Conservation (phyloP, 2,797 vertebrate genomes). For the Sebastes alutus region DNA sequence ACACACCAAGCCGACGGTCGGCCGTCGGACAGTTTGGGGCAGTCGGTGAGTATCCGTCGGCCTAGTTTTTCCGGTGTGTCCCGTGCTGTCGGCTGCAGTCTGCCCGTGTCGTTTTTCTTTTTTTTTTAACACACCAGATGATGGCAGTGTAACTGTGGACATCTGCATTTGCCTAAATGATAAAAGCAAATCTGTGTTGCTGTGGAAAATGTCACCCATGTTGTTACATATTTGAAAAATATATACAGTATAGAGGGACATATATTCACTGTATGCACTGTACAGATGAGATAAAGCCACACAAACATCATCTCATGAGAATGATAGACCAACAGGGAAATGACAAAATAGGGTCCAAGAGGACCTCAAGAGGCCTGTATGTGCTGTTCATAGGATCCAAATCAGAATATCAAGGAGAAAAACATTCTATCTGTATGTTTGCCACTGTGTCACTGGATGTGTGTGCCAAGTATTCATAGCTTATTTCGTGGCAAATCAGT, state of each 20-base stretch:
- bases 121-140: slow-evolving; percentile 59
- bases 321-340: not conserved
- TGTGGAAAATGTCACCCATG: not conserved
- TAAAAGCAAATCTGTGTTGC: slow-evolving; percentile 4
- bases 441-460: not conserved
- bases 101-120: no score
- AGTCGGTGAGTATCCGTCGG: no score
- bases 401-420: not conserved
- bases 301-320: not conserved
- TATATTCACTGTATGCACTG: not conserved
- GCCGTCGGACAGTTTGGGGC: no score
- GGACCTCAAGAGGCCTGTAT: not conserved
- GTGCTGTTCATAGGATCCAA: not conserved
- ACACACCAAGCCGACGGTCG: no score
- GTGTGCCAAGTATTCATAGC: not conserved
- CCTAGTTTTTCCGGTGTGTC: no score
- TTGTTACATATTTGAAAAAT: not conserved
- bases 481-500: slow-evolving; percentile 9
- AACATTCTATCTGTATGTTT: not conserved
- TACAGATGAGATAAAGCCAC: not conserved
- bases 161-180: slow-evolving; percentile 21
- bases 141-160: slow-evolving; percentile 72
- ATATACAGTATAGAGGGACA: not conserved
- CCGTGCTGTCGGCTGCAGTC: no score
- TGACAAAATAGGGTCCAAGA: not conserved